phyloP scores from a whole-genome alignment of 2,888 invertebrate species.

The Ptychoptera albimana region DNA sequence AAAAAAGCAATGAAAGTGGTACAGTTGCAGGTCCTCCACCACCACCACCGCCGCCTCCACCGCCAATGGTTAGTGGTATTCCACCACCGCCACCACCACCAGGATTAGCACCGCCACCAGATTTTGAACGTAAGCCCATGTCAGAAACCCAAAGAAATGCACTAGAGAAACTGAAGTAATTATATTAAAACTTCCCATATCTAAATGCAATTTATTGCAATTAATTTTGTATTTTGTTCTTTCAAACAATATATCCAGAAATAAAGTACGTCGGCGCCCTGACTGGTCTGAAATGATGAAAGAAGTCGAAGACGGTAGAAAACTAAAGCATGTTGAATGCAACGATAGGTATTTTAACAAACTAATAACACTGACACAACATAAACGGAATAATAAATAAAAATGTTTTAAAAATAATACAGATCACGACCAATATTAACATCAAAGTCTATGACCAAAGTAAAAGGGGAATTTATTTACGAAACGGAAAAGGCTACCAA shows the following conservation, averaged over 20 bases:
- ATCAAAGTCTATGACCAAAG: conserved; percentile 43
- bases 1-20: too few species aligned
- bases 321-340: conserved; percentile 65
- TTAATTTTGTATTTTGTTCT: too few species aligned
- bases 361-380: not conserved
- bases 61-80: conserved; percentile 32
- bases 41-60: conserved; percentile 26
- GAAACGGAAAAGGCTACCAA: conserved; percentile 71
- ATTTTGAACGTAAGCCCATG: conserved; percentile 43
- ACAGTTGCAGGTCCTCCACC: conserved; percentile 20
- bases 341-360: conserved; percentile 48
- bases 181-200: conserved; percentile 9
- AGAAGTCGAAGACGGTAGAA: conserved; percentile 69
- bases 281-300: conserved; percentile 87
- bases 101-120: conserved; percentile 40
- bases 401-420: not conserved
- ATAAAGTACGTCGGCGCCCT: conserved; percentile 63
- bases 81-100: conserved; percentile 62
- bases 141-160: conserved; percentile 44
- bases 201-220: too few species aligned
- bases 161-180: conserved; percentile 51
- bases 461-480: conserved; percentile 67
- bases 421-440: conserved; percentile 46
- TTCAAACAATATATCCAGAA: conserved; percentile 19
- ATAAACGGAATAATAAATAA: not conserved